Base-by-base conservation (phyloP, 2,797 vertebrate species). In the Rhynchotus rufescens region DNA sequence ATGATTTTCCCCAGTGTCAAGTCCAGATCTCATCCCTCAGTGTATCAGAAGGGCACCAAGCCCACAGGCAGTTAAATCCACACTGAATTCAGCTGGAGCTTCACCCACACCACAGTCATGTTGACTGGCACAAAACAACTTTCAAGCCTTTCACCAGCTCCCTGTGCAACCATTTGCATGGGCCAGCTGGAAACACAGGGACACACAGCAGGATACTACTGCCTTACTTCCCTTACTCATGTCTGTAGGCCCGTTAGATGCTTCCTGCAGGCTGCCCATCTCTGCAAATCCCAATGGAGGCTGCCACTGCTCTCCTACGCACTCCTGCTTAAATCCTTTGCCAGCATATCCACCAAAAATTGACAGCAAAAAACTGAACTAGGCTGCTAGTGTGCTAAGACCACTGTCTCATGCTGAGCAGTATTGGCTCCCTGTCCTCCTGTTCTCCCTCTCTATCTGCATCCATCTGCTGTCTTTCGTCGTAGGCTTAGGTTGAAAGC, bases 371-470 rank as follows among this genome's bases (percentile, higher is more conserved):
- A 91, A 77, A 44, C 8, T 49, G 71, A 84, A 92, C 64, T 73
- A 86, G 93, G 94, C 94, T 95, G 95, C 93, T 96, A 93, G 77
- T 95, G 94, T 95, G 95, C 94, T 95, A 94, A 96, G 93, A 69
- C 89, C 94, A 93, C 92, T 96, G 94, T 95, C 95, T 95, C 95
- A 95, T 71, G 80, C 42, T 95, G 94, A 95, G 93, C 89, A 87
- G 81, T 91, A 92, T 93, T 95, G 93, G 94, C 94, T 94, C 94
- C 1, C 67, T 56, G n/a, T 92, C 84, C 89, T 72, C 64, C 81
- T 20, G 57, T 0, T 2, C 90, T 91, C 49, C 1, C 88, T 93
- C 90, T 81, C 90, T 95, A 75, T 72, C 92, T 86, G 89, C 77
- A 84, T 74, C 95, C 95, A 95, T 96, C 94, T 96, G 94, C 93